Evolutionary conservation across 92 coral and sea anemone genomes (phyloP).

Genomic region (Isaurus tuberculatus): DNA sequence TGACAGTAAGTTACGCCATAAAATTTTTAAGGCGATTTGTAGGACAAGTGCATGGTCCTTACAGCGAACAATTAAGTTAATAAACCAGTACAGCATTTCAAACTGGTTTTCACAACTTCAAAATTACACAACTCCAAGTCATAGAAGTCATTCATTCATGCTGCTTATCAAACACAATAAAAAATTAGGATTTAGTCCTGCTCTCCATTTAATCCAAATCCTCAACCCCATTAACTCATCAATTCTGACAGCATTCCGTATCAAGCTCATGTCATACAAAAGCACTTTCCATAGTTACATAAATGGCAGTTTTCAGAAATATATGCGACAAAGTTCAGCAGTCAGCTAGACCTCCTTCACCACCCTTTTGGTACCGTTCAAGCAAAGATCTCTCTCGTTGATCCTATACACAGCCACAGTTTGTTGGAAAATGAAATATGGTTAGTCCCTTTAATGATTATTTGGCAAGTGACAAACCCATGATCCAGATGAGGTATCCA

Average conservation of each 20-base stretch:
- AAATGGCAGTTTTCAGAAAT: constrained; percentile 2
- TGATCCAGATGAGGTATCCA: constrained; percentile 15
- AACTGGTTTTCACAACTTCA: not conserved
- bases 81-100: not conserved
- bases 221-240: not conserved
- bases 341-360: not conserved
- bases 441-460: not conserved
- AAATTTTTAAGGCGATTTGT: not conserved
- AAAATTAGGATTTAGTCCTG: constrained; percentile 1
- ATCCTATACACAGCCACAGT: not conserved
- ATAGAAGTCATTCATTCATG: not conserved
- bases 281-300: constrained; percentile 6
- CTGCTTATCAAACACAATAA: constrained; percentile 5
- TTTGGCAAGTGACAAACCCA: not conserved
- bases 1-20: not conserved
- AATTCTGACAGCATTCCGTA: constrained; percentile 4
- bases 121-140: not conserved
- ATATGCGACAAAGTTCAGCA: not conserved
- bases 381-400: not conserved
- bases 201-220: constrained; percentile 3
- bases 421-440: not conserved
- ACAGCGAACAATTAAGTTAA: not conserved
- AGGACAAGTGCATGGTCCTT: constrained; percentile 7
- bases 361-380: not conserved
- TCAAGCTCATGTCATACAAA: not conserved